Evolutionary conservation across 37 sponge, comb jelly and placozoan genomes (phyloP).

Genomic region (Cliona cf. orientalis): DNA sequence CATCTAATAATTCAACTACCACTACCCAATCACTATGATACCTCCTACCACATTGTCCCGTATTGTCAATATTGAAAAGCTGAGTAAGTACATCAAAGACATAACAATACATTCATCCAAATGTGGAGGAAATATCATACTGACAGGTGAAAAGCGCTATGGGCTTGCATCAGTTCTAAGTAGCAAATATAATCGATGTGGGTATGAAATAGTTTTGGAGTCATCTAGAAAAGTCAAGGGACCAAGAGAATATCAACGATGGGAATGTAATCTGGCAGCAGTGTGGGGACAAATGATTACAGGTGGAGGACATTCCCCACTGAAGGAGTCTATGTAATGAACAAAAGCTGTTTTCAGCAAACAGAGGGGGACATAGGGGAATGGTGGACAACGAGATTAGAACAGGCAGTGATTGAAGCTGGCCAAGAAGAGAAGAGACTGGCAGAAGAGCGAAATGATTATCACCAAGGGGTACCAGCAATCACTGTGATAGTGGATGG

Average conservation of each 20-base stretch:
- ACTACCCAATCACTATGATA: no score
- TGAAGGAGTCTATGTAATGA: conserved; percentile 35
- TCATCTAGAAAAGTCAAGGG: conserved; percentile 44
- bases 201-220: neutral
- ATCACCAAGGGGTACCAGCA: conserved; percentile 33
- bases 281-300: conserved; percentile 65
- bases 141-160: conserved; percentile 28
- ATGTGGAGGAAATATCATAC: conserved; percentile 12
- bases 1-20: no score
- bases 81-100: conserved; percentile 9
- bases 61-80: conserved; percentile 31
- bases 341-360: conserved; percentile 15
- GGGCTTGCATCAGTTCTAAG: conserved; percentile 44
- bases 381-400: neutral
- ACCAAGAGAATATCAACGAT: neutral
- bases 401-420: conserved; percentile 12
- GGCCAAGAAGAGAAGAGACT: conserved; percentile 20
- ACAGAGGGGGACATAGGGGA: conserved; percentile 40
- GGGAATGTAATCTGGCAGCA: conserved; percentile 49
- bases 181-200: neutral
- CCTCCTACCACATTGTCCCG: no score
- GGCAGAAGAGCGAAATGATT: conserved; percentile 28
- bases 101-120: conserved; percentile 7
- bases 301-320: conserved; percentile 42
- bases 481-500: conserved; percentile 60